Evolutionary conservation across 2,113 vertebrate species (phyloP).

Genomic region (Callaeas wilsoni): DNA sequence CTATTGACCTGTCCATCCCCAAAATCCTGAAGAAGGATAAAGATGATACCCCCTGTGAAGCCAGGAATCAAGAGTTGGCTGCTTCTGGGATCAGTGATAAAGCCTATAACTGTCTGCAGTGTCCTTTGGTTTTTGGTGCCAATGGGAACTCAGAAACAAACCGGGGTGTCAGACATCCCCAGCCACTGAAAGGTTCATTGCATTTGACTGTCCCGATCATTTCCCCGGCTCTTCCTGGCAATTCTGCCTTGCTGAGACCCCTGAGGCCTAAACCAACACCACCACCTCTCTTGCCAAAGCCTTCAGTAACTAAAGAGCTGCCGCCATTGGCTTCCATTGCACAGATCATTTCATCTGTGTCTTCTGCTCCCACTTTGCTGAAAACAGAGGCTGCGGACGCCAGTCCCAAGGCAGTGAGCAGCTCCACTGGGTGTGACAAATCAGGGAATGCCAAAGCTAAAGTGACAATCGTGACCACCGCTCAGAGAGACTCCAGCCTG

Average conservation of each 20-base stretch:
- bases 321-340: conserved; percentile 94
- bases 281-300: conserved; percentile 90
- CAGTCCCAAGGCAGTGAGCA: not conserved
- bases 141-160: conserved; percentile 68
- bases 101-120: conserved; percentile 50
- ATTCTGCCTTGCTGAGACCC: conserved; percentile 68
- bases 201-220: conserved; percentile 79
- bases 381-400: conserved; percentile 74
- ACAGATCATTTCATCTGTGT: conserved; percentile 97
- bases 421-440: conserved; percentile 37
- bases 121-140: conserved; percentile 51
- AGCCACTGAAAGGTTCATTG: conserved; percentile 73
- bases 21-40: conserved; percentile 77
- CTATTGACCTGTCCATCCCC: conserved; percentile 93
- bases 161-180: conserved; percentile 43
- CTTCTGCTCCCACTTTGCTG: conserved; percentile 84
- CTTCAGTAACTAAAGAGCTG: conserved; percentile 80
- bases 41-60: conserved; percentile 50
- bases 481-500: not conserved
- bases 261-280: conserved; percentile 82
- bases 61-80: conserved; percentile 71
- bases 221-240: conserved; percentile 69
- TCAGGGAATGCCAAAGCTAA: conserved; percentile 53
- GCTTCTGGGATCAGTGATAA: conserved; percentile 35
- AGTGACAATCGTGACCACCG: not conserved